Conservation (phyloP, 2,888 invertebrate species). For the Gryllus longicercus region DNA sequence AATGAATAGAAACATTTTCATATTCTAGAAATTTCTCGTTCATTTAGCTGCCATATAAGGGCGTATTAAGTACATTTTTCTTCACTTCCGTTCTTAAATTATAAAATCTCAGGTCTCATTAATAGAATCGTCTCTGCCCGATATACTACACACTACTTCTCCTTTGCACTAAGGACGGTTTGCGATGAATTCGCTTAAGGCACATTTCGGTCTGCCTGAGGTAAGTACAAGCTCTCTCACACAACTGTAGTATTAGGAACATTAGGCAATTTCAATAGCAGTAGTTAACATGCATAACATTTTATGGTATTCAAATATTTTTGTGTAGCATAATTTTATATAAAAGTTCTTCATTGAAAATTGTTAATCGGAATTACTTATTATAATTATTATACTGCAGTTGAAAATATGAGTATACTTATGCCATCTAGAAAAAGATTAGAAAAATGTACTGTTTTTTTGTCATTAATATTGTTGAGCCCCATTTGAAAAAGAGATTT, state of each 20-base stretch:
- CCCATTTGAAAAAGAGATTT: background rate
- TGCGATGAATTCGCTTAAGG: background rate
- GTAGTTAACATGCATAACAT: background rate
- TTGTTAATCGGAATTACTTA: too few relatives aligned
- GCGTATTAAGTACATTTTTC: constrained; percentile 6
- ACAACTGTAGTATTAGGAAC: too few relatives aligned
- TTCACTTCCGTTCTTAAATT: background rate
- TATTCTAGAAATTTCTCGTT: background rate
- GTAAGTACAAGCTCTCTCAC: too few relatives aligned
- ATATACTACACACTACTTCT: background rate
- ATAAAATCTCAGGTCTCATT: too few relatives aligned
- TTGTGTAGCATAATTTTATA: too few relatives aligned
- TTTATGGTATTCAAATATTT: too few relatives aligned
- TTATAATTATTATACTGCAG: too few relatives aligned
- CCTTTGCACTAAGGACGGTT: background rate
- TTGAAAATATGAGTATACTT: too few relatives aligned
- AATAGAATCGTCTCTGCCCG: too few relatives aligned
- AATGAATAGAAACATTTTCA: background rate
- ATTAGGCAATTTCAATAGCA: background rate
- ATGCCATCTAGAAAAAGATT: too few relatives aligned
- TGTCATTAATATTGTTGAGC: background rate
- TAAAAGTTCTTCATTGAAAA: too few relatives aligned
- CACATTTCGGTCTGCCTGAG: background rate
- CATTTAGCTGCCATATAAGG: background rate
- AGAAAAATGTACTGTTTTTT: background rate